Conservation (phyloP, 2,113 vertebrate genomes). For the Baryphthengus martii region DNA sequence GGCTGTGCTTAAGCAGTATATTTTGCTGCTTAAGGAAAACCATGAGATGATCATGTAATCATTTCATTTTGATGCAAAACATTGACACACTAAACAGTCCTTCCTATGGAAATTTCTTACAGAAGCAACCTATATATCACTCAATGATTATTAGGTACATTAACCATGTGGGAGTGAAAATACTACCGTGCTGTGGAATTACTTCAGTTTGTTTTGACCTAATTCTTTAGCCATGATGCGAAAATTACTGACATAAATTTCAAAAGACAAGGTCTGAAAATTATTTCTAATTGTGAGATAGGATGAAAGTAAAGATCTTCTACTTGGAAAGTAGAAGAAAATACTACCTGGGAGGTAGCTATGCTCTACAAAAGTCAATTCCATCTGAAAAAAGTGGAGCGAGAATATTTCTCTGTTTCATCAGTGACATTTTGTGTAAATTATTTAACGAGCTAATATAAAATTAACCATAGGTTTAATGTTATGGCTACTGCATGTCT, state of each 20-base stretch:
- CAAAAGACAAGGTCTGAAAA: background rate
- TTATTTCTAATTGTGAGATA: background rate
- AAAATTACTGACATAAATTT: background rate
- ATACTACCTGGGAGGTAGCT: background rate
- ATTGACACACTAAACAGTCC: background rate
- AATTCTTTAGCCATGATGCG: background rate
- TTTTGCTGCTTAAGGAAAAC: background rate
- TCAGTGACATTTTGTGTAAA: background rate
- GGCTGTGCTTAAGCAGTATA: background rate
- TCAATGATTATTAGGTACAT: background rate
- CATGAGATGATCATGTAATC: background rate
- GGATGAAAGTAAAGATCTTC: background rate
- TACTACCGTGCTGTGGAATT: background rate
- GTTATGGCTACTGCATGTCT: background rate
- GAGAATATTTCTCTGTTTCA: background rate
- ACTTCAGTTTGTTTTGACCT: background rate
- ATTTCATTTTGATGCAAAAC: background rate
- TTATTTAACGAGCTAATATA: background rate
- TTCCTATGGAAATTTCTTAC: background rate
- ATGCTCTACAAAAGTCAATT: background rate
- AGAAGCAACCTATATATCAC: background rate
- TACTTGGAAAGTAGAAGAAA: background rate
- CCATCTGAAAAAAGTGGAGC: background rate
- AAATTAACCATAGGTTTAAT: background rate
- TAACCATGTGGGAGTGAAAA: background rate